These are phyloP conservation scores for Drosophila prostipennis DNA, from an alignment of 2,888 invertebrate species.

Conservation along the genomic window DNA sequence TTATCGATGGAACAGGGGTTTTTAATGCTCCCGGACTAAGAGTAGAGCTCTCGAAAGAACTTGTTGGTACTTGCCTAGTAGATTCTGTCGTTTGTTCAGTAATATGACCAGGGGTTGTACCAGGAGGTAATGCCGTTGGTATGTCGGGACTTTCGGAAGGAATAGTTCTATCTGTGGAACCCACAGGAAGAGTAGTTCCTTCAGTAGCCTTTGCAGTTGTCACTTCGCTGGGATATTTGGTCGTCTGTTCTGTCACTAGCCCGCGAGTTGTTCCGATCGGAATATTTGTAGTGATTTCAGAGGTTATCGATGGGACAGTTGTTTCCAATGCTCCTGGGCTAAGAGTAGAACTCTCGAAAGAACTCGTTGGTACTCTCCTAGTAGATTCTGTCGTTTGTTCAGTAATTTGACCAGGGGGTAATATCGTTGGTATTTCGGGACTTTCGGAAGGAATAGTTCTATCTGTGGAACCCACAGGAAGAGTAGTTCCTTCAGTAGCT, in stretches of 20 bases:
- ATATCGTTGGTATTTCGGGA: background rate
- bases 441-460: background rate
- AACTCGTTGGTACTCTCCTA: background rate
- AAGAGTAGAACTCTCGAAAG: background rate
- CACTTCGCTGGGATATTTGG: background rate
- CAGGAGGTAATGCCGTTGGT: background rate
- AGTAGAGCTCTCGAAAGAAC: too few relatives aligned
- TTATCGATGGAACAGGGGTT: background rate
- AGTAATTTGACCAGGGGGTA: background rate
- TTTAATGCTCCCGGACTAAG: background rate
- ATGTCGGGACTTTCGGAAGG: background rate
- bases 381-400: background rate
- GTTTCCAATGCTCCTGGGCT: background rate
- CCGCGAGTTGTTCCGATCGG: background rate
- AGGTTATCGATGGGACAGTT: background rate
- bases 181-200: background rate
- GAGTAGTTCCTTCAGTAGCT: background rate
- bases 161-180: background rate
- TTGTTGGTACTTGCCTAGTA: background rate
- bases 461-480: background rate
- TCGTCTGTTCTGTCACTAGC: background rate
- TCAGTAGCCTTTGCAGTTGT: background rate
- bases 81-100: background rate
- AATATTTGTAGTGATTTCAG: background rate
- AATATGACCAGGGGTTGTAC: background rate